Evolutionary conservation across 2,888 invertebrate species (phyloP).

Genomic region (Pemphredon lugubris): DNA sequence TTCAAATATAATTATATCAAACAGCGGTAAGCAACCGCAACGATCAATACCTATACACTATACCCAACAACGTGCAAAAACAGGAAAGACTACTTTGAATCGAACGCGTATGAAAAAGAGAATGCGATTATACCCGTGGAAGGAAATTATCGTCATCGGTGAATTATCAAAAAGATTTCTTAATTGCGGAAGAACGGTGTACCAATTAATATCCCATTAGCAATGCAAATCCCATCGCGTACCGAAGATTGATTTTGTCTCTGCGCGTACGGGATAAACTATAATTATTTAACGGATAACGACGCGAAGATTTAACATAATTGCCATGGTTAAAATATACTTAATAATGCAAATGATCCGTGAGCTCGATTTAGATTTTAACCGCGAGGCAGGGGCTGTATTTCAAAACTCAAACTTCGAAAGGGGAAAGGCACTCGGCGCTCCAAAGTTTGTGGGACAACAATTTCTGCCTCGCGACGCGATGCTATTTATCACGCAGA

Average conservation of each 20-base stretch:
- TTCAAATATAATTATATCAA: no score
- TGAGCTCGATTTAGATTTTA: no score
- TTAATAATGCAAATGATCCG: neutral
- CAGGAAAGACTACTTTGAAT: no score
- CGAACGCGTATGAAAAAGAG: no score
- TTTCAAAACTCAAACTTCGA: neutral
- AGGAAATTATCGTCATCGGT: no score
- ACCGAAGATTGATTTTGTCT: neutral
- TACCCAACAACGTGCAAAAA: no score
- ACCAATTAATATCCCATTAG: conserved; percentile 11
- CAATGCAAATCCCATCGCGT: neutral
- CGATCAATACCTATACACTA: no score
- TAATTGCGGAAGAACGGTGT: neutral
- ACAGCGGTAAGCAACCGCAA: no score
- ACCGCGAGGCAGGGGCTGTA: neutral
- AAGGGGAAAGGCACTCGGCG: neutral
- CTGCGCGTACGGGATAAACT: neutral
- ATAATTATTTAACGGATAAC: neutral
- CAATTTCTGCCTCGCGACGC: neutral
- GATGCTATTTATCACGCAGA: conserved; percentile 6
- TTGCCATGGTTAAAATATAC: neutral
- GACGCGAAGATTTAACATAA: neutral
- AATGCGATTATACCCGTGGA: no score
- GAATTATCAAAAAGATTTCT: no score
- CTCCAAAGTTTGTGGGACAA: neutral